Evolutionary conservation across 2,888 invertebrate genomes (phyloP).

Genomic region (Zeuzera pyrina): DNA sequence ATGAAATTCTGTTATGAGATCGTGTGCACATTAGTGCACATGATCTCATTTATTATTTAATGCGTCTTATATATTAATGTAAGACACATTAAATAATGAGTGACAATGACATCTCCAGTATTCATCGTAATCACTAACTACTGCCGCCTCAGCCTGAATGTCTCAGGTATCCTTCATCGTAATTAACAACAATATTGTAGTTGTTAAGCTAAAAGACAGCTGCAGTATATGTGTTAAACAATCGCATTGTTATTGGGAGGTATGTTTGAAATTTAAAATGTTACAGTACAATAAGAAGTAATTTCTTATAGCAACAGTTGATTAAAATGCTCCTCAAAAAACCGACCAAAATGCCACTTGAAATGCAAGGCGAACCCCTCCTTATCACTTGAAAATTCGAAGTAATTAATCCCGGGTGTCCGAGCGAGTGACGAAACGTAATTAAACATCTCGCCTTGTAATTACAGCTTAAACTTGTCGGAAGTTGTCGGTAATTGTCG

Average conservation of each 20-base stretch:
- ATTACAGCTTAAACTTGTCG: constrained; percentile 58
- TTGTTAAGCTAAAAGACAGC: constrained; percentile 8
- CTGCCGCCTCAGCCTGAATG: constrained; percentile 23
- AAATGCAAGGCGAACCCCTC: constrained; percentile 37
- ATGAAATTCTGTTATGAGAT: too few species aligned
- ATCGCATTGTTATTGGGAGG: too few species aligned
- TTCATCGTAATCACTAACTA: constrained; percentile 11
- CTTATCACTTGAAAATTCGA: constrained; percentile 25
- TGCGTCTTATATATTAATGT: too few species aligned
- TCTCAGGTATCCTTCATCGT: constrained; percentile 19
- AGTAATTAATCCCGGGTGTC: constrained; percentile 62
- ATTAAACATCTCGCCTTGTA: constrained; percentile 71
- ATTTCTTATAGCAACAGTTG: constrained; percentile 11
- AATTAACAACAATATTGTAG: not conserved
- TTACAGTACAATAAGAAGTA: too few species aligned
- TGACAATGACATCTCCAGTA: constrained; percentile 22
- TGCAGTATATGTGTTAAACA: too few species aligned
- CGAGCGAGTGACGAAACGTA: constrained; percentile 46
- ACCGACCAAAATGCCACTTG: constrained; percentile 24
- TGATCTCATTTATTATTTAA: too few species aligned
- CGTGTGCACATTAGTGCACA: too few species aligned
- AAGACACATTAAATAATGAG: too few species aligned
- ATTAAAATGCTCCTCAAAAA: too few species aligned
- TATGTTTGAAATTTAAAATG: too few species aligned
- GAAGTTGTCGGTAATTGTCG: constrained; percentile 39